These are phyloP conservation scores for Micropoecilia bifurca DNA, from an alignment of 2,797 vertebrate species.

Conservation along the genomic window DNA sequence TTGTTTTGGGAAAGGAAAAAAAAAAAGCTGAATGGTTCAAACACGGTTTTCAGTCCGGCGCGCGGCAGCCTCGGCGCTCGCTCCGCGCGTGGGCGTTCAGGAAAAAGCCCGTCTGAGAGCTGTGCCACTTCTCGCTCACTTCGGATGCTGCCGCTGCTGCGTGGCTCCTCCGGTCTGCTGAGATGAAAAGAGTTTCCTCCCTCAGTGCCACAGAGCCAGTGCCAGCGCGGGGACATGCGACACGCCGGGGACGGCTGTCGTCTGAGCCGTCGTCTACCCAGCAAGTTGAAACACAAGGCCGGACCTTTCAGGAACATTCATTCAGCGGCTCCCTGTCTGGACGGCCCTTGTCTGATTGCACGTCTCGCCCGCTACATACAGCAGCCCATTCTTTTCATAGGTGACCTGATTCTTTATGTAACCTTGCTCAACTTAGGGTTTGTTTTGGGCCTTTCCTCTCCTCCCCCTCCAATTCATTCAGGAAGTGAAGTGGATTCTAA, in stretches of 20 bases:
- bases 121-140: constrained; percentile 57
- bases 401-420: constrained; percentile 82
- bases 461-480: constrained; percentile 37
- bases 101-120: constrained; percentile 58
- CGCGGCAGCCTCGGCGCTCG: constrained; percentile 41
- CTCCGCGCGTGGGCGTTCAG: constrained; percentile 57
- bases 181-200: constrained; percentile 67
- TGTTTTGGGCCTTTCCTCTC: constrained; percentile 57
- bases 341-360: constrained; percentile 75
- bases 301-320: constrained; percentile 73
- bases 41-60: constrained; percentile 35
- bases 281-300: constrained; percentile 78
- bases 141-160: constrained; percentile 29
- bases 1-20: constrained; percentile 44
- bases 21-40: constrained; percentile 53
- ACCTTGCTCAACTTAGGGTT: constrained; percentile 73
- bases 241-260: constrained; percentile 69
- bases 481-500: constrained; percentile 41
- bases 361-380: constrained; percentile 75
- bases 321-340: constrained; percentile 78
- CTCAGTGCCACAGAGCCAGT: constrained; percentile 53
- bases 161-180: constrained; percentile 56
- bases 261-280: constrained; percentile 71
- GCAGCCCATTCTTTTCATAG: constrained; percentile 80
- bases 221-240: constrained; percentile 70